Base-by-base conservation (phyloP, 2,888 invertebrate species). In the Alentia gelatinosa region DNA sequence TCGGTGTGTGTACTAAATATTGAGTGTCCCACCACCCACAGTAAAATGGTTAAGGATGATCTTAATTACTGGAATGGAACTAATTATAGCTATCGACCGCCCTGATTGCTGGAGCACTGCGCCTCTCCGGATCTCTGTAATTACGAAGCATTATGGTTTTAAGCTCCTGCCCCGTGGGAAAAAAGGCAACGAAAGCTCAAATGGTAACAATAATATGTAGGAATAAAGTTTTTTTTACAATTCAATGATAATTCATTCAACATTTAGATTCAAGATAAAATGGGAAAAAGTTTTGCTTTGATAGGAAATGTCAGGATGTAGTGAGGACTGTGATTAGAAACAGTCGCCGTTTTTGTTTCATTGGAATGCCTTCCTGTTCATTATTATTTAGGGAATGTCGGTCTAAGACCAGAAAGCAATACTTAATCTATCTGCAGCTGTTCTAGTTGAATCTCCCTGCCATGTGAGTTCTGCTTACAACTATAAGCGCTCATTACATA, bases 11-110 rank as follows among this genome's bases (percentile, higher is more conserved):
- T 68, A 68, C 68, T 30, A 68, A 68, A 26, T 68, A 30, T 68
- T 56, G 56, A 68, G 68, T 68, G 68, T 12, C 68, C n/a, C 12
- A 12, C 68, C 68, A 30, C 68, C 68, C 68, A 68, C 68, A n/a
- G 30, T 68, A 68, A 30, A 68, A 68, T 4, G 5, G 68, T 68
- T 26, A 68, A 30, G 68, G 12, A 68, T 68, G 68, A 68, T 68
- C 68, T 68, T 68, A 68, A 68, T 68, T 68, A 68, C 68, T 68
- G 68, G 33, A 68, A 68, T 68, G 68, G 68, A 68, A 68, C 68
- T 68, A 68, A 68, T 68, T 68, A 68, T 68, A 68, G 68, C 68
- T 26, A 68, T 68, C 68, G 30, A 19, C 26, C 68, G 23, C 68
- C 26, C 68, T 68, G 68, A 68, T 68, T 68, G 30, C 30, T 26